These are phyloP conservation scores for Protobothrops flavoviridis DNA, from an alignment of 2,113 vertebrate genomes.

Conservation along the genomic window DNA sequence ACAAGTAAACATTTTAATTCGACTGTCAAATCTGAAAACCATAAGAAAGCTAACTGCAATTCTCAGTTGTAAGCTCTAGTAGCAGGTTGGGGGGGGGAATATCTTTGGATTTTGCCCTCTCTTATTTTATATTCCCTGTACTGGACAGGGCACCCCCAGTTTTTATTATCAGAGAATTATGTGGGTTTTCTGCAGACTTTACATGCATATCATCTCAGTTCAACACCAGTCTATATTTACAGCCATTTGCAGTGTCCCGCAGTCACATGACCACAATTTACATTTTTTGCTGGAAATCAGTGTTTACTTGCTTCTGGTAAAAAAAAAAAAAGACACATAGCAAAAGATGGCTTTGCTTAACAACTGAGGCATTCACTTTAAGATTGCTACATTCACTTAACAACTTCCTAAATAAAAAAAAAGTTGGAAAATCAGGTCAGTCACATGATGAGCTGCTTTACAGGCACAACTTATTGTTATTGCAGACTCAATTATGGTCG, in stretches of 20 bases:
- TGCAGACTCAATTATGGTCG: not conserved
- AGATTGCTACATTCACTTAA: not conserved
- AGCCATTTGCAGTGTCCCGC: not conserved
- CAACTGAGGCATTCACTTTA: not conserved
- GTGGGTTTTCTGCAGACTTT: not conserved
- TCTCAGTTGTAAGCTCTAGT: not conserved
- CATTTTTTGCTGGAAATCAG: not conserved
- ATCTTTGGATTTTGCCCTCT: not conserved
- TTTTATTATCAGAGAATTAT: not conserved
- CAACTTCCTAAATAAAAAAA: not conserved
- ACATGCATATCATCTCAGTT: not conserved
- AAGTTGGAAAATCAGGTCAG: not conserved
- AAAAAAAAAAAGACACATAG: not conserved
- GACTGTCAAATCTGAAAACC: not conserved
- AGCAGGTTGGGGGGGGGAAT: too few relatives aligned
- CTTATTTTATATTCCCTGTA: not conserved
- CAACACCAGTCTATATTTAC: not conserved
- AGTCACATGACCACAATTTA: not conserved
- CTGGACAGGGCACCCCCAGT: not conserved
- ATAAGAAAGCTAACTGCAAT: not conserved
- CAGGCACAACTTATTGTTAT: not conserved
- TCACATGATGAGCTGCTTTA: not conserved
- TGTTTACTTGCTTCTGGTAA: not conserved
- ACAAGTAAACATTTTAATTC: not conserved
- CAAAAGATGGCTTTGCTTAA: not conserved